Evolutionary conservation across 1,140 invertebrate species (phyloP).

Genomic region (Diuraphis noxia): DNA sequence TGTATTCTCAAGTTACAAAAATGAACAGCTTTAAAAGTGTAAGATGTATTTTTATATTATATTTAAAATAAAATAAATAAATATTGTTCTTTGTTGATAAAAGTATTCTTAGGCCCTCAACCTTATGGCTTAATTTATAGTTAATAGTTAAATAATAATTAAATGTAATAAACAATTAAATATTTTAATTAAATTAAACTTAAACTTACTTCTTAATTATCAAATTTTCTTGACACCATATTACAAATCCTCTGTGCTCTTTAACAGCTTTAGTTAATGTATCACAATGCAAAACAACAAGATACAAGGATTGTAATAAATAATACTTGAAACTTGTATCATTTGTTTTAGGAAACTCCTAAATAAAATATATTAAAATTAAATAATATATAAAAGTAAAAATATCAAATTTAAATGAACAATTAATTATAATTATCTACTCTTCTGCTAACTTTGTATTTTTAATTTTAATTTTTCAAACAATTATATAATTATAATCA

Average conservation of each 20-base stretch:
- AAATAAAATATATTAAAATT: conserved; percentile 55
- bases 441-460: not conserved
- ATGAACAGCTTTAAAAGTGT: not conserved
- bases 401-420: not conserved
- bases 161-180: not conserved
- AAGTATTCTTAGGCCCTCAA: not conserved
- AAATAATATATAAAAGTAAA: not conserved
- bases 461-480: not conserved
- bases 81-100: not conserved
- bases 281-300: conserved; percentile 91
- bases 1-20: not conserved
- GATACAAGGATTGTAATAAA: conserved; percentile 87
- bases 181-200: not conserved
- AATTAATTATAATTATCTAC: not conserved
- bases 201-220: conserved; percentile 84
- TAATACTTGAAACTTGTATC: conserved; percentile 94
- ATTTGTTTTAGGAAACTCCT: conserved; percentile 80
- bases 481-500: too few relatives aligned
- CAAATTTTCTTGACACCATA: conserved; percentile 96
- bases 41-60: not conserved
- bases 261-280: conserved; percentile 83
- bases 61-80: not conserved
- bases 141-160: not conserved
- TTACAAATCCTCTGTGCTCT: conserved; percentile 92
- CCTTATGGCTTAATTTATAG: not conserved